Base-by-base conservation (phyloP, 2,888 invertebrate genomes). In the Agrochola lychnidis region DNA sequence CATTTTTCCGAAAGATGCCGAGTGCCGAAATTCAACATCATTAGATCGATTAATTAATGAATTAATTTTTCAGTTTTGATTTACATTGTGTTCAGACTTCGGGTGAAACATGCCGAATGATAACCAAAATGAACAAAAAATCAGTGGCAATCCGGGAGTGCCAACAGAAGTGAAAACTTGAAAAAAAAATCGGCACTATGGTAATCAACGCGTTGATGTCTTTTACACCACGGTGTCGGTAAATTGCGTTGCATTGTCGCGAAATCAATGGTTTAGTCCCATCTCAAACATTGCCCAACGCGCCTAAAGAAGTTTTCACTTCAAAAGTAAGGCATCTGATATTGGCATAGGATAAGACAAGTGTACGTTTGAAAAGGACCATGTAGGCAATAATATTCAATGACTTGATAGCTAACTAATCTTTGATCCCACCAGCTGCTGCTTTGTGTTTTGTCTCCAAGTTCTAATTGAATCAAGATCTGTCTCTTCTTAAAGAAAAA, bases 381-480 rank as follows among this genome's bases (percentile, higher is more conserved):
- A 66, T 42, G 53, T 70, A 77, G 63, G 61, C 40, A 71, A 36
- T 59, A 67, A 61, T 16, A 48, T 57, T 57, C 51, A 25, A 57
- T 40, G 22, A 42, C 7, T 36, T 53, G 25, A 42, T 12, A 16
- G 59, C 19, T 36, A 73, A 81, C 83, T 87, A 86, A 81, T 86
- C 86, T 89, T 85, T 87, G 86, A 76, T 73, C 70, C 68, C 75
- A 78, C 66, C 75, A 79, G 56, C 76, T 51, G 72, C 70, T 80
- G 82, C 85, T 89, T 89, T 89, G 90, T 90, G 87, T 89, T 88
- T 88, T 86, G 85, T 88, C 84, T 86, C 76, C 68, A 85, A 91
- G 83, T 89, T 91, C 88, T 92, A 92, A 93, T 93, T 92, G 88
- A 89, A 92, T 92, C 89, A 92, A 89, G 87, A 89, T 87, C 87